A percentile compares a stretch with the other conserved stretches of the same genome.
phyloP scores from a whole-genome alignment of 2,888 invertebrate genomes.

The Drosophila neonasuta region DNA sequence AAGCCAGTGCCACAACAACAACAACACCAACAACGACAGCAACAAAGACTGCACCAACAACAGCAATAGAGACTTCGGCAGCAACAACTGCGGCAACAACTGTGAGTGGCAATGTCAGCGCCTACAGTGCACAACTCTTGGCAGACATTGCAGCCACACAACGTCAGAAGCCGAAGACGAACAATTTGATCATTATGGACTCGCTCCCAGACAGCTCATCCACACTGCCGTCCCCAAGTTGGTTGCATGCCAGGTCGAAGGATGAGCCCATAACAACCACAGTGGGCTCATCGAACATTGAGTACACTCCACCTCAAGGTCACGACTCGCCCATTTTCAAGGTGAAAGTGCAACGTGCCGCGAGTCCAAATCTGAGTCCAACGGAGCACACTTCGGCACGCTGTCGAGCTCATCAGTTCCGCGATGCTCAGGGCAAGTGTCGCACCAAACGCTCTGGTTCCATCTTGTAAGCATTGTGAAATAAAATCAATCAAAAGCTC shows the following conservation, averaged over 20 bases:
- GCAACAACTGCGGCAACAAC: conserved; percentile 9
- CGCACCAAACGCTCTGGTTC: conserved; percentile 69
- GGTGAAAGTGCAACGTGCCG: conserved; percentile 69
- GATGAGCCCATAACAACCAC: conserved; percentile 54
- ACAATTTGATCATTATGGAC: conserved; percentile 63
- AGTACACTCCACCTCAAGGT: conserved; percentile 63
- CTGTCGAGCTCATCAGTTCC: conserved; percentile 56
- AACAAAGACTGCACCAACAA: conserved; percentile 9
- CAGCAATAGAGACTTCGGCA: conserved; percentile 20
- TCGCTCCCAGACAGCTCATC: conserved; percentile 46
- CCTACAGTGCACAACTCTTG: conserved; percentile 63
- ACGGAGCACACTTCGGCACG: not conserved
- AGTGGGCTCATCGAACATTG: conserved; percentile 36
- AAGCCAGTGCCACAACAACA: conserved; percentile 28
- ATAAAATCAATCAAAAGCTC: conserved; percentile 31
- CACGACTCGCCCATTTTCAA: conserved; percentile 71
- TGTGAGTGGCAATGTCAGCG: conserved; percentile 25
- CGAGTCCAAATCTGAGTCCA: not conserved
- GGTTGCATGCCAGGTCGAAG: conserved; percentile 58
- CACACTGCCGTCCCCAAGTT: conserved; percentile 35
- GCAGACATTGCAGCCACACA: conserved; percentile 58
- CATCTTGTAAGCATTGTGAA: conserved; percentile 70
- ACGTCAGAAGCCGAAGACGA: conserved; percentile 46
- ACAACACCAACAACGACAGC: conserved; percentile 23
- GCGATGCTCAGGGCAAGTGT: conserved; percentile 73